Evolutionary conservation across 2,797 vertebrate genomes (phyloP).

Genomic region (Lacerta viridis): DNA sequence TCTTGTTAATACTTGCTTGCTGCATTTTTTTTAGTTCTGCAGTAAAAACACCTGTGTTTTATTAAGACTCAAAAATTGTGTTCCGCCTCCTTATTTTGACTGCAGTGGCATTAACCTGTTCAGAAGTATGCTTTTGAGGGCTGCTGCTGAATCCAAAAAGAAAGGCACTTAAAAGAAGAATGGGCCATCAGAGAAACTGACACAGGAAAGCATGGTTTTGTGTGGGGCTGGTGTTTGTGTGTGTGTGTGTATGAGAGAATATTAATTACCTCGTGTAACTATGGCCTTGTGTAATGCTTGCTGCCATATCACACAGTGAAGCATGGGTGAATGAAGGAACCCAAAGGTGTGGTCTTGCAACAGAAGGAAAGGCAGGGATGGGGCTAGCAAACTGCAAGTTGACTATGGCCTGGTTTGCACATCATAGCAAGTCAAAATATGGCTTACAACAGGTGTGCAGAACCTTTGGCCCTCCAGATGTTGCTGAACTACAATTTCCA

Average conservation of each 20-base stretch:
- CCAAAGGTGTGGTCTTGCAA: background rate
- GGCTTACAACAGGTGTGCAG: no score
- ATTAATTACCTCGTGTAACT: no score
- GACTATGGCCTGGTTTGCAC: no score
- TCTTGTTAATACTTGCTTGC: conserved; percentile 69
- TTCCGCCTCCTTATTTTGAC: conserved; percentile 65
- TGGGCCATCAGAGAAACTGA: background rate
- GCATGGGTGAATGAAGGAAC: background rate
- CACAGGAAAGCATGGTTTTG: background rate
- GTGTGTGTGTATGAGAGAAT: no score
- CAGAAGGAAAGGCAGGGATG: background rate
- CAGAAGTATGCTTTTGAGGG: conserved; percentile 53
- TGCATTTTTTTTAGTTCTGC: conserved; percentile 51
- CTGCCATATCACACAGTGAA: no score
- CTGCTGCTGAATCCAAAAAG: background rate
- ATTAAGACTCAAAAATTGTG: conserved; percentile 76
- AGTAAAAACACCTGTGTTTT: conserved; percentile 82
- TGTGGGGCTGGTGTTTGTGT: background rate
- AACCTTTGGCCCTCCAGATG: no score
- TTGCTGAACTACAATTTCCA: no score
- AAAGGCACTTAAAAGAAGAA: background rate
- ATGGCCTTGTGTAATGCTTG: background rate
- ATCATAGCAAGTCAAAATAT: no score
- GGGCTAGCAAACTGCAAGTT: background rate
- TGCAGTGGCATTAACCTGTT: conserved; percentile 75